These are phyloP conservation scores for Drosophila ironensis DNA, from an alignment of 1,140 invertebrate species.

Conservation along the genomic window DNA sequence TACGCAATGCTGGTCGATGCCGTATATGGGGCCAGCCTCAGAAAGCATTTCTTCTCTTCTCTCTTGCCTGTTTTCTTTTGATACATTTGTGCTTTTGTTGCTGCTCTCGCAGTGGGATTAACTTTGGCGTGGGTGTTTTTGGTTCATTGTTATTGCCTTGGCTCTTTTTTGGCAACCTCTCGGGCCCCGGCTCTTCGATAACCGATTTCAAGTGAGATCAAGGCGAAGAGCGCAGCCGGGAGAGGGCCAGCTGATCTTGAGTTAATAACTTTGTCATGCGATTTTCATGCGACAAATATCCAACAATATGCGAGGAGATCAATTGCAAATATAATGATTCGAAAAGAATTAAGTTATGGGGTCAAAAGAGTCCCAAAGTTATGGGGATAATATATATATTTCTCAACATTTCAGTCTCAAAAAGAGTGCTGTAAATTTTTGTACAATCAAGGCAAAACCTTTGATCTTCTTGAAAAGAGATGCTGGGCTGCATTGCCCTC, in stretches of 20 bases:
- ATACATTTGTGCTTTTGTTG: too few relatives aligned
- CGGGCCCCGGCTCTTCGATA: slow-evolving; percentile 31
- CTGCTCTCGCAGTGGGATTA: slow-evolving; percentile 24
- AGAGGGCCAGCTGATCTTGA: slow-evolving; percentile 1
- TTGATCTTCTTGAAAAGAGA: too few relatives aligned
- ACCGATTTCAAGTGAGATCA: slow-evolving; percentile 52
- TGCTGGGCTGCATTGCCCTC: too few relatives aligned
- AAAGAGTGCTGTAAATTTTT: too few relatives aligned
- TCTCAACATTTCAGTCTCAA: too few relatives aligned
- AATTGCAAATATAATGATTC: too few relatives aligned
- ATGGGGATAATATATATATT: too few relatives aligned
- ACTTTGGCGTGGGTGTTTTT: slow-evolving; percentile 34
- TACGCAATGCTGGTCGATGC: slow-evolving; percentile 54
- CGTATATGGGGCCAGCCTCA: slow-evolving; percentile 65
- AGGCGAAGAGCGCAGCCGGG: not conserved
- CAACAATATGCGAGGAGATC: too few relatives aligned
- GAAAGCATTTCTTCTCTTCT: not conserved
- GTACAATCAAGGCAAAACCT: too few relatives aligned
- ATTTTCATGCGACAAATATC: too few relatives aligned
- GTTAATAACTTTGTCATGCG: not conserved
- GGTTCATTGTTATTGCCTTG: not conserved
- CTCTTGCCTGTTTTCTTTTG: not conserved
- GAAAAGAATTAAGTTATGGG: too few relatives aligned
- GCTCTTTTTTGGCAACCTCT: slow-evolving; percentile 8
- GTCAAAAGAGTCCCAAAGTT: too few relatives aligned